Conservation (phyloP, 2,888 invertebrate species). For the Brenthis daphne region DNA sequence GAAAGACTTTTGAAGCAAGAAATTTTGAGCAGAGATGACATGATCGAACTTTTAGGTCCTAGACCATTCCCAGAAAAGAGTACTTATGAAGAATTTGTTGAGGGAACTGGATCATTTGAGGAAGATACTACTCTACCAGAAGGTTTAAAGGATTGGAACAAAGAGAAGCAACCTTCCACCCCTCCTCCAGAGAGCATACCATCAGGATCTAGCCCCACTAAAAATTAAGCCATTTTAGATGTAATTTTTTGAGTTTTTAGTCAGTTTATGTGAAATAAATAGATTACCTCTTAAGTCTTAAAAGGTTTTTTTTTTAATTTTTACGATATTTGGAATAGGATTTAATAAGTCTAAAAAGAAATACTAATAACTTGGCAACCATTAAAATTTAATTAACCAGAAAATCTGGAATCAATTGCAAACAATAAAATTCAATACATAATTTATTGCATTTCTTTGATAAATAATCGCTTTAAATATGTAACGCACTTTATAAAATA, state of each 20-base stretch:
- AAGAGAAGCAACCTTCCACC: conserved; percentile 74
- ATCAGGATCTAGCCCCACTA: conserved; percentile 52
- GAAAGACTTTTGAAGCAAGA: conserved; percentile 96
- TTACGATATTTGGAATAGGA: conserved; percentile 17
- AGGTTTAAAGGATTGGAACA: conserved; percentile 98
- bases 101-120: conserved; percentile 98
- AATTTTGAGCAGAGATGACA: conserved; percentile 96
- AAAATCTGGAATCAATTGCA: conserved; percentile 16
- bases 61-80: conserved; percentile 99
- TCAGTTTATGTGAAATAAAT: conserved; percentile 69
- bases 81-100: conserved; percentile 99
- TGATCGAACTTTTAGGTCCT: conserved; percentile 97
- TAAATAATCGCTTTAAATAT: conserved; percentile 24
- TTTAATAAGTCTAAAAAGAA: conserved; percentile 11
- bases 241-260: conserved; percentile 60
- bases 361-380: conserved; percentile 9
- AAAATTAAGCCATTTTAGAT: conserved; percentile 58
- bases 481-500: conserved; percentile 60
- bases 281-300: conserved; percentile 70
- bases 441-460: conserved; percentile 26
- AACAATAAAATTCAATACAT: conserved; percentile 25
- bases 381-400: conserved; percentile 16
- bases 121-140: conserved; percentile 97
- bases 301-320: conserved; percentile 57
- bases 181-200: conserved; percentile 58